Evolutionary conservation across 2,113 vertebrate genomes (phyloP), one percentile per base, ranked within the genome.

Genomic region (Callipepla californica): DNA sequence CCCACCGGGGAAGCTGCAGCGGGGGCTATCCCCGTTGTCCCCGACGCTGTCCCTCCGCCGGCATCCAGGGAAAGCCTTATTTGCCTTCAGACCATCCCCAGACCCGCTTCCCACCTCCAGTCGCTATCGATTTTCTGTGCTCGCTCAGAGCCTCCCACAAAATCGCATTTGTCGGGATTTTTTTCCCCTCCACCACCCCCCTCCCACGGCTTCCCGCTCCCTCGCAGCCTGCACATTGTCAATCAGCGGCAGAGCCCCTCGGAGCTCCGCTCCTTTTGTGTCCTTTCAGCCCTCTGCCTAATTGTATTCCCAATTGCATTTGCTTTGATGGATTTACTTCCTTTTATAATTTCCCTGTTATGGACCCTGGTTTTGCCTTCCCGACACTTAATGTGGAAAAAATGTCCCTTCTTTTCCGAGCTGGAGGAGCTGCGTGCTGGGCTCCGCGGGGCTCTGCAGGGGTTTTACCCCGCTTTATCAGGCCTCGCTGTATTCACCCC

Each of bases 311-410:
- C 97, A 96, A 95, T 96, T 96, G 97, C 93, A 93, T 97, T 97
- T 94, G 93, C 88, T 96, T 92, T 97, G 97, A 98, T 97, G 97
- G 97, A 98, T 98, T 97, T 96, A 97, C 97, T 98, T 98, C 97
- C 98, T 98, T 97, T 98, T 95, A 97, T 97, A 97, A 98, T 98
- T 98, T 98, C 95, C 96, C 97, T 97, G 97, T 96, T 98, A 96
- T 88, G 97, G 96, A 97, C 95, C 96, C 85, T 97, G 97, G 45
- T 69, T 96, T 97, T 97, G 96, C 92, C 93, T 97, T 94, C 87
- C 96, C 95, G 40, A 93, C 96, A 89, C 96, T 95, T 96, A 77
- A 86, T 81, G 87, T 92, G 95, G 92, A 85, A 80, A 95, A 75
- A 82, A 62, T 8, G 32, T 78, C 87, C 53, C 47, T 94, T 92